phyloP scores from a whole-genome alignment of 1,140 invertebrate species.

The Antheraea pernyi region DNA sequence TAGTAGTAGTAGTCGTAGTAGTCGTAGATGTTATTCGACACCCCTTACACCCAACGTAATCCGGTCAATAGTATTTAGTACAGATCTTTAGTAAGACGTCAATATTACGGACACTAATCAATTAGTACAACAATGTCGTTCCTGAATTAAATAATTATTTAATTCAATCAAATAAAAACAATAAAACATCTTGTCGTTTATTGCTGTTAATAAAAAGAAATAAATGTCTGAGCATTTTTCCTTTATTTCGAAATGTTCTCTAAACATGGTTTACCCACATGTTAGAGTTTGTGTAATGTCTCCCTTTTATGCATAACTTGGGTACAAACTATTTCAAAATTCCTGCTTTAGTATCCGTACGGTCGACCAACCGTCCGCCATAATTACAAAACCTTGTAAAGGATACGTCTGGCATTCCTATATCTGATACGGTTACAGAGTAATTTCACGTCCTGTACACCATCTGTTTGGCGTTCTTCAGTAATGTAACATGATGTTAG shows the following conservation, averaged over 20 bases:
- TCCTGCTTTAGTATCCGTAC: not conserved
- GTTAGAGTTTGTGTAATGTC: not conserved
- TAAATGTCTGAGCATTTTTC: not conserved
- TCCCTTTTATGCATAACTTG: not conserved
- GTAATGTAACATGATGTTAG: not conserved
- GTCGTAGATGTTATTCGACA: no score
- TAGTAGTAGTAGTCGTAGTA: no score
- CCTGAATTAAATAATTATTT: no score
- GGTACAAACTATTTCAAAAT: not conserved
- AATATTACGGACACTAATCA: no score
- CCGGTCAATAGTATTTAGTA: no score
- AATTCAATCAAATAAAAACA: no score
- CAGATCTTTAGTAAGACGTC: no score
- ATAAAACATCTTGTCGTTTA: no score
- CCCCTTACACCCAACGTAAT: no score
- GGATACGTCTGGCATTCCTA: not conserved
- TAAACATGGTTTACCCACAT: not conserved
- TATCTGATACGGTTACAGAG: not conserved
- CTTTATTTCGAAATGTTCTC: not conserved
- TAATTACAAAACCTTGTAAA: conserved; percentile 1
- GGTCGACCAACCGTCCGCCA: not conserved
- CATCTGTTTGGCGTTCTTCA: not conserved
- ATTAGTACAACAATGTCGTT: no score
- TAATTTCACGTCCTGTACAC: not conserved
- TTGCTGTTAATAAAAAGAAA: not conserved